These are phyloP conservation scores for Rhyacichthys aspro DNA, from an alignment of 2,797 vertebrate genomes.

Conservation along the genomic window DNA sequence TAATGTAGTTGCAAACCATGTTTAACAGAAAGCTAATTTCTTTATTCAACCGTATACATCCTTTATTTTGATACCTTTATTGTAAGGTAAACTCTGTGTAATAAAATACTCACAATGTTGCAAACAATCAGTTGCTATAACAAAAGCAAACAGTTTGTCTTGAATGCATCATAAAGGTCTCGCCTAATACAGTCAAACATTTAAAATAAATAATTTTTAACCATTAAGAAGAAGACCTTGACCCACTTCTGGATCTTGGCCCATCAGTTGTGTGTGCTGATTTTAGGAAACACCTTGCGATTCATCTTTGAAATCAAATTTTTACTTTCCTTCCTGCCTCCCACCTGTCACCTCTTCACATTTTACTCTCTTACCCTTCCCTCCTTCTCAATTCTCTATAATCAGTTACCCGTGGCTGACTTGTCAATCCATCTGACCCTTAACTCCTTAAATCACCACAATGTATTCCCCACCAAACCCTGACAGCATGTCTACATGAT, in stretches of 20 bases:
- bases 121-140: too few relatives aligned
- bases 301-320: constrained; percentile 28
- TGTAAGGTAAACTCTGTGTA: too few relatives aligned
- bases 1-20: too few relatives aligned
- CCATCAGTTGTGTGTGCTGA: background rate
- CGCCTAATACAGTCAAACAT: too few relatives aligned
- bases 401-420: constrained; percentile 53
- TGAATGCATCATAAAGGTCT: too few relatives aligned
- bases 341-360: constrained; percentile 37
- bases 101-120: too few relatives aligned
- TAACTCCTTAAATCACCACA: constrained; percentile 72
- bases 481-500: constrained; percentile 61
- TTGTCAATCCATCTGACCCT: constrained; percentile 72
- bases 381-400: constrained; percentile 50
- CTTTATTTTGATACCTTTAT: too few relatives aligned
- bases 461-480: constrained; percentile 70
- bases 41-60: too few relatives aligned
- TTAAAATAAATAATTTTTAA: too few relatives aligned
- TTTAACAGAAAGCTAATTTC: too few relatives aligned
- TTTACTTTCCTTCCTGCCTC: constrained; percentile 26
- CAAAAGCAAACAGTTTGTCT: too few relatives aligned
- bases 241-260: background rate
- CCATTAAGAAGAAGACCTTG: too few relatives aligned
- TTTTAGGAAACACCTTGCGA: background rate
- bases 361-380: constrained; percentile 28